Conservation (phyloP, 2,797 vertebrate species). For the Parauchenoglanis punctatus region DNA sequence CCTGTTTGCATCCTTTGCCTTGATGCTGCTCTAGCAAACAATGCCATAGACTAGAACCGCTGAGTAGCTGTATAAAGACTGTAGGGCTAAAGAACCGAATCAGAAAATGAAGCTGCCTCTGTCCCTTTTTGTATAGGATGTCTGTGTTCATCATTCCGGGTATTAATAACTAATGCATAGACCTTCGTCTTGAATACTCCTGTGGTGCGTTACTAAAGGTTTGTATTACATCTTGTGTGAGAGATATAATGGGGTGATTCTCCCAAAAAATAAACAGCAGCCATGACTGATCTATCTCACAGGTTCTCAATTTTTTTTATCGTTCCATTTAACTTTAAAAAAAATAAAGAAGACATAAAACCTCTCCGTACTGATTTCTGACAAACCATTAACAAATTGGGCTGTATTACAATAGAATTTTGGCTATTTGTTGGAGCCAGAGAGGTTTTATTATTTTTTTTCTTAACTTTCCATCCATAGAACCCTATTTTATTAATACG, state of each 20-base stretch:
- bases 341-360: background rate
- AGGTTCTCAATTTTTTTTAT: background rate
- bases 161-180: slow-evolving; percentile 11
- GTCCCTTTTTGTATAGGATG: background rate
- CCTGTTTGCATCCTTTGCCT: background rate
- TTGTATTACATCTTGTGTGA: background rate
- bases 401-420: background rate
- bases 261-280: background rate
- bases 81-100: background rate
- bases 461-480: background rate
- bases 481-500: background rate
- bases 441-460: background rate
- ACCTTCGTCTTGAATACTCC: background rate
- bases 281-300: background rate
- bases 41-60: background rate
- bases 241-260: background rate
- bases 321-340: background rate
- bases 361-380: background rate
- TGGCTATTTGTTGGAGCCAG: background rate
- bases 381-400: background rate
- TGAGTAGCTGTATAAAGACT: background rate
- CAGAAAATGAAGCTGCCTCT: slow-evolving; percentile 8
- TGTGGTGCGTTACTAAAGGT: background rate
- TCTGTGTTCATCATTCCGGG: background rate
- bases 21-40: background rate